Evolutionary conservation across 1,140 invertebrate genomes (phyloP), one percentile per base, ranked within the genome.

Genomic region (Drosophila miranda): DNA sequence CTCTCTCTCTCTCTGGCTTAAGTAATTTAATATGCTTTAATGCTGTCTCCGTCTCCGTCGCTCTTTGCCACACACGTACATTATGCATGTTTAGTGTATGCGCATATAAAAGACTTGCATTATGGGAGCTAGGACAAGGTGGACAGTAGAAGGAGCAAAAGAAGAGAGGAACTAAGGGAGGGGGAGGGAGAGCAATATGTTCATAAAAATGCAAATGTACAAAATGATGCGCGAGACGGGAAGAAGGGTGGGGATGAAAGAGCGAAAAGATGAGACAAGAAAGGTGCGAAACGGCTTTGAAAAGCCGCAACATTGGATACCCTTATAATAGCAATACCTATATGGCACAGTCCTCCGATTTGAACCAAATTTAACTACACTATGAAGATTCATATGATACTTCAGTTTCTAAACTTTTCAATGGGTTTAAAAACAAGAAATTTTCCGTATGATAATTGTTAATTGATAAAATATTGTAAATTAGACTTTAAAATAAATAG

Each of bases 11-110:
- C 68, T 48, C 44, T 52, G 59, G 57, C 82, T 86, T 87, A 86
- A 86, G 81, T 86, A 87, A 86, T 86, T 86, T 86, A 86, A 87
- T 86, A 78, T 64, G 78, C 81, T 86, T 86, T 81, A 86, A 86
- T 86, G 82, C 50, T 42, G 0, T 21, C 16, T 38, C 23, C 23
- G 23, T 26, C 23, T 26, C 23, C 5, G 23, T 26, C 23, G 23
- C 23, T 23, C 49, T 30, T 8, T 58, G 60, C 44, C 38, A 49
- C 50, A 50, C 49, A 62, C 54, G 66, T 53, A 69, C 58, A 60
- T 75, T 78, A 82, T 83, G 80, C 78, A 80, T 80, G 80, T 74
- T 75, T 87, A 86, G 77, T 86, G 66, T 81, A 86, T 86, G 81
- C 81, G 81, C 81, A 86, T 86, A 86, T 86, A 86, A 87, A 86